phyloP scores from a whole-genome alignment of 1,140 invertebrate genomes.

The Drosophila quadrilineata region DNA sequence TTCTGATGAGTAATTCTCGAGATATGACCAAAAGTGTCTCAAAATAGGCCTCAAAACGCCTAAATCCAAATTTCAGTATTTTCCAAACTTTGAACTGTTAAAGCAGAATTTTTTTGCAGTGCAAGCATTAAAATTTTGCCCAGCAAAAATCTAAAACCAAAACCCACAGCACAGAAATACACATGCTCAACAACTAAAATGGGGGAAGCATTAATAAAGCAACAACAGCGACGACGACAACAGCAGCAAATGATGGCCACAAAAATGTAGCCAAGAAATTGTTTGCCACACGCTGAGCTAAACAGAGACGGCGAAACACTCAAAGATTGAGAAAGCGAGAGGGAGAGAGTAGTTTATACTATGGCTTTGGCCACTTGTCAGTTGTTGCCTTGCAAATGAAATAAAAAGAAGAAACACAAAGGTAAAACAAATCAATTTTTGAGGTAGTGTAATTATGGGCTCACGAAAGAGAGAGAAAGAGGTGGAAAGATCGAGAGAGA shows the following conservation, averaged over 20 bases:
- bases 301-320: background rate
- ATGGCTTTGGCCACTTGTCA: slow-evolving; percentile 30
- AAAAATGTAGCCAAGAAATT: slow-evolving; percentile 46
- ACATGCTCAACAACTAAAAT: slow-evolving; percentile 36
- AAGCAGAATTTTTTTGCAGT: slow-evolving; percentile 32
- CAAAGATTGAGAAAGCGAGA: background rate
- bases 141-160: slow-evolving; percentile 44
- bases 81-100: no score
- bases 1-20: no score
- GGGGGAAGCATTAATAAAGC: slow-evolving; percentile 46
- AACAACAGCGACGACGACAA: slow-evolving; percentile 25
- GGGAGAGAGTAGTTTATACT: background rate
- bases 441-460: no score
- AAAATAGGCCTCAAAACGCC: no score
- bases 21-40: no score
- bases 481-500: background rate
- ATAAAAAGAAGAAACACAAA: slow-evolving; percentile 34
- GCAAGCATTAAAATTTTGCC: slow-evolving; percentile 23
- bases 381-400: slow-evolving; percentile 21
- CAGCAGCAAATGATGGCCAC: slow-evolving; percentile 36
- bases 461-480: background rate
- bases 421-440: slow-evolving; percentile 64
- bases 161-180: slow-evolving; percentile 38
- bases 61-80: no score
- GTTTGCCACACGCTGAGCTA: slow-evolving; percentile 3